phyloP scores from a whole-genome alignment of 2,888 invertebrate genomes.

The Hydrotaea cyrtoneurina region DNA sequence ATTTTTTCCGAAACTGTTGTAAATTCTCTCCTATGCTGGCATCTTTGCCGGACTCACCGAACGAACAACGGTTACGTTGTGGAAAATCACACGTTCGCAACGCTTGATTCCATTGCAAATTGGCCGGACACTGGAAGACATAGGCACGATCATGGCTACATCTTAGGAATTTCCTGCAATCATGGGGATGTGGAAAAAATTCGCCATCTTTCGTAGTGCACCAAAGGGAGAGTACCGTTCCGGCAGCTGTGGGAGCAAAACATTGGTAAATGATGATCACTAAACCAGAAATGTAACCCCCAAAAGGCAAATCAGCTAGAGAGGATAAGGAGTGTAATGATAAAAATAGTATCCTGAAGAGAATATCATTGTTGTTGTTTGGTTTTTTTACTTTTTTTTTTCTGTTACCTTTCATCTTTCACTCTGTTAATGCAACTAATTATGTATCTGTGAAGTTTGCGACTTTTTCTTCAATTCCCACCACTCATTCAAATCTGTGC shows the following conservation, averaged over 20 bases:
- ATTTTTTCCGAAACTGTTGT: background rate
- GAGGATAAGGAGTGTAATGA: background rate
- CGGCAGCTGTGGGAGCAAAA: background rate
- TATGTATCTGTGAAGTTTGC: background rate
- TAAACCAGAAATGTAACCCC: background rate
- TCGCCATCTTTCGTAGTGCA: slow-evolving; percentile 36
- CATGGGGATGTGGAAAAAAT: slow-evolving; percentile 70
- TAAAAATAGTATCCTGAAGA: no score
- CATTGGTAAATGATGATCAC: background rate
- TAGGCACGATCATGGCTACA: slow-evolving; percentile 68
- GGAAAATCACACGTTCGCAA: slow-evolving; percentile 65
- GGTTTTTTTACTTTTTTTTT: no score
- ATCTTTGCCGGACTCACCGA: background rate
- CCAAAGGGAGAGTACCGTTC: background rate
- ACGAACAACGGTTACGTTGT: background rate
- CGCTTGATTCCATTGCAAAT: slow-evolving; percentile 70
- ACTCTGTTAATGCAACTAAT: slow-evolving; percentile 43
- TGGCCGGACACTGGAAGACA: slow-evolving; percentile 69
- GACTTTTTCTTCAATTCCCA: background rate
- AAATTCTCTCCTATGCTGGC: background rate
- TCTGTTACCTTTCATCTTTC: slow-evolving; percentile 58
- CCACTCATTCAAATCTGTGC: slow-evolving; percentile 31
- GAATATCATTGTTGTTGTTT: no score
- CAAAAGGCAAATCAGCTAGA: background rate
- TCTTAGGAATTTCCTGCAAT: slow-evolving; percentile 73